These are phyloP conservation scores for Spermophilus dauricus DNA, from an alignment of 2,113 vertebrate species.

Conservation along the genomic window DNA sequence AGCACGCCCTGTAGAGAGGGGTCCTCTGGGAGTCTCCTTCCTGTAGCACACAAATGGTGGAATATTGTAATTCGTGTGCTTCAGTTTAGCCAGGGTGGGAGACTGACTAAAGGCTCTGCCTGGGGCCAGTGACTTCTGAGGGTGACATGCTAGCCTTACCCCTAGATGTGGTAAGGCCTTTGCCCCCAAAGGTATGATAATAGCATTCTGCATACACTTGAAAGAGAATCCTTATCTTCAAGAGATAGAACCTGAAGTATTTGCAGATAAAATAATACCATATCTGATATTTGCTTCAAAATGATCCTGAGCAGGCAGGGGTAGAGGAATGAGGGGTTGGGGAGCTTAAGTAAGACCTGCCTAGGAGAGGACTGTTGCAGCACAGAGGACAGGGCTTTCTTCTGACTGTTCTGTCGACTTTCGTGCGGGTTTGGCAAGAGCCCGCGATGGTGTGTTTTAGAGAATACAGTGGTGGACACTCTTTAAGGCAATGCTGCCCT, in stretches of 20 bases:
- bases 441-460: neutral
- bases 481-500: neutral
- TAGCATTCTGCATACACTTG: neutral
- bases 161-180: neutral
- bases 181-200: neutral
- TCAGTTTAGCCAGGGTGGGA: neutral
- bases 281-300: slow-evolving; percentile 37
- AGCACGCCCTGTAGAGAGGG: accelerated
- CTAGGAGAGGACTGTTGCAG: accelerated
- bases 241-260: neutral
- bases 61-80: neutral
- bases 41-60: neutral
- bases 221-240: slow-evolving; percentile 22
- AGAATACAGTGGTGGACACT: neutral
- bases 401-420: neutral
- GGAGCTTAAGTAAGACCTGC: neutral
- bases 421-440: neutral
- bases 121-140: no score
- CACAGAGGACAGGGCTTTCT: accelerated
- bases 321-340: neutral
- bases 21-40: neutral
- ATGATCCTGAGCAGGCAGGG: neutral
- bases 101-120: accelerated
- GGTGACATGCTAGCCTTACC: neutral
- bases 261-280: slow-evolving; percentile 5